A percentile compares a stretch with the other conserved stretches of the same genome.
These are phyloP conservation scores for Channa striata DNA, from an alignment of 2,797 vertebrate species.

Conservation along the genomic window DNA sequence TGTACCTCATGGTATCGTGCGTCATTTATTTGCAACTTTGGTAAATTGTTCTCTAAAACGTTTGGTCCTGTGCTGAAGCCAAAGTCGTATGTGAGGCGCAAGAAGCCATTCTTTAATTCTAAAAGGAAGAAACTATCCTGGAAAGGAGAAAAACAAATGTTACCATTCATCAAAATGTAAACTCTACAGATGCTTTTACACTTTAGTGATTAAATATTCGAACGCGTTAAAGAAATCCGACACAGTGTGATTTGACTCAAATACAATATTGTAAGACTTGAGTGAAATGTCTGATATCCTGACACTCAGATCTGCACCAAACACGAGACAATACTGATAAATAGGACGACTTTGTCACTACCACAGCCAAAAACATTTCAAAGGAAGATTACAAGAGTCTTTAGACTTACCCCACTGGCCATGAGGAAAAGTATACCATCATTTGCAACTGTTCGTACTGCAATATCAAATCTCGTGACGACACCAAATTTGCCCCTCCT, in stretches of 20 bases:
- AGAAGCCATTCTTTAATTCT: constrained; percentile 91
- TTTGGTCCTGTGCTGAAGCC: constrained; percentile 90
- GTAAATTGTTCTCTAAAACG: constrained; percentile 87
- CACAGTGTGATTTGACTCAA: background rate
- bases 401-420: constrained; percentile 90
- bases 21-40: constrained; percentile 93
- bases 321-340: too few relatives aligned
- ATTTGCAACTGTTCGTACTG: constrained; percentile 92
- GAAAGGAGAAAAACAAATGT: constrained; percentile 36
- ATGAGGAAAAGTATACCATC: constrained; percentile 92
- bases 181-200: background rate
- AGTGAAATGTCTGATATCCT: too few relatives aligned
- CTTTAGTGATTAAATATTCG: background rate
- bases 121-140: constrained; percentile 94
- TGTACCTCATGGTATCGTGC: constrained; percentile 96
- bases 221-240: background rate
- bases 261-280: too few relatives aligned
- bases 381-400: background rate
- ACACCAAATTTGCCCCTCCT: constrained; percentile 91
- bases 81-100: constrained; percentile 95
- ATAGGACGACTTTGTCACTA: too few relatives aligned
- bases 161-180: background rate
- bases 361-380: background rate
- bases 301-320: background rate
- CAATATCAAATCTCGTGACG: constrained; percentile 96